phyloP scores from a whole-genome alignment of 2,888 invertebrate genomes.

The Meghimatium bilineatum region DNA sequence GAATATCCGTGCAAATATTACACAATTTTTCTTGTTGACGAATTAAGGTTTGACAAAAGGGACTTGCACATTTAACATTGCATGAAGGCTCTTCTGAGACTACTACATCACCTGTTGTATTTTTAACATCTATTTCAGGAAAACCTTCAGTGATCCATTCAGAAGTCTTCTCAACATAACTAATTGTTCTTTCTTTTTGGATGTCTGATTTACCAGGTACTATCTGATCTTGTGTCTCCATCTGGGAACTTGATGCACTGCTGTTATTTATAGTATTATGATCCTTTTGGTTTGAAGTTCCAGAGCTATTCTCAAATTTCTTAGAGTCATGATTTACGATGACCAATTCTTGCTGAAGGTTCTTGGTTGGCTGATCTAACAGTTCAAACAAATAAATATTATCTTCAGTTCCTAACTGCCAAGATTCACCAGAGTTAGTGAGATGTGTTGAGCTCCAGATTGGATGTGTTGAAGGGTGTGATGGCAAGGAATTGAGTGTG shows the following conservation, averaged over 20 bases:
- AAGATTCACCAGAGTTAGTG: no score
- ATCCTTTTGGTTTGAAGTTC: not conserved
- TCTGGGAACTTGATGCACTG: not conserved
- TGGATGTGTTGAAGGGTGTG: not conserved
- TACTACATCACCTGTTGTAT: conserved; percentile 36
- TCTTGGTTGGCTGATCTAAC: not conserved
- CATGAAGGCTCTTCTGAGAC: conserved; percentile 55
- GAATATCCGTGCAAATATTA: conserved; percentile 56
- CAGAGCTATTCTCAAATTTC: not conserved
- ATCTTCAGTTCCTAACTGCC: not conserved
- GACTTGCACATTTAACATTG: conserved; percentile 60
- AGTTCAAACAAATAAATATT: not conserved
- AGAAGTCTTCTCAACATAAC: not conserved
- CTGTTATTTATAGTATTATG: not conserved
- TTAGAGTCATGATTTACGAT: not conserved
- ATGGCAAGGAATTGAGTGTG: not conserved
- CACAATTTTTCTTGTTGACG: conserved; percentile 62
- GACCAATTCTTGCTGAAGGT: not conserved
- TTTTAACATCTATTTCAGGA: conserved; percentile 36
- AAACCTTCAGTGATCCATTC: not conserved
- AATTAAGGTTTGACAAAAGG: conserved; percentile 57
- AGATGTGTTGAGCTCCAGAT: not conserved
- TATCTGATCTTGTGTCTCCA: not conserved
- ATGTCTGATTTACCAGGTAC: not conserved
- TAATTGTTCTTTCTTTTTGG: not conserved